These are phyloP conservation scores for Rhopalosiphum maidis DNA, from an alignment of 1,140 invertebrate species.

Conservation along the genomic window DNA sequence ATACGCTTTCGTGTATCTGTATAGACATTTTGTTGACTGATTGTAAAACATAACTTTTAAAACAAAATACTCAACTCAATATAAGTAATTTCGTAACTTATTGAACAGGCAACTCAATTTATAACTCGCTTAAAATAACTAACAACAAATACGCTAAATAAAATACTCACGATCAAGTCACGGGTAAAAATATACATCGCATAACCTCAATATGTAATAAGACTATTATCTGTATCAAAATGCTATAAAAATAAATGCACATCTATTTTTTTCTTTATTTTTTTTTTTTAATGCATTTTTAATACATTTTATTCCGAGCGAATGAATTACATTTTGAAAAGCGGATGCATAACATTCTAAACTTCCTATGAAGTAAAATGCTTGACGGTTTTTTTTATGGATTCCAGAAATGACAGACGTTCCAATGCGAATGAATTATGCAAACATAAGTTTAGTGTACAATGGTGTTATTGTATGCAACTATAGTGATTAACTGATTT, in stretches of 20 bases:
- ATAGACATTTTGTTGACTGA: neutral
- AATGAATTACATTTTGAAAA: neutral
- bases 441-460: slow-evolving; percentile 14
- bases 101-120: neutral
- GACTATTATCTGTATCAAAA: neutral
- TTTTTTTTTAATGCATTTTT: neutral
- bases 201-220: neutral
- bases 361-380: neutral
- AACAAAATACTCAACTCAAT: neutral
- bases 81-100: neutral
- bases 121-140: neutral
- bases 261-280: neutral
- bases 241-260: neutral
- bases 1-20: neutral
- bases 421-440: neutral
- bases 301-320: neutral
- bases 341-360: neutral
- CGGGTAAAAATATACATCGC: neutral
- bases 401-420: slow-evolving; percentile 26
- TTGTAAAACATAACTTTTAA: neutral
- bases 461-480: neutral
- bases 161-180: neutral
- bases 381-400: neutral
- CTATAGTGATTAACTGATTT: slow-evolving; percentile 33
- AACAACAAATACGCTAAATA: neutral